Evolutionary conservation across 2,888 invertebrate species (phyloP), one percentile per base, ranked within the genome.

Genomic region (Lingula anatina): DNA sequence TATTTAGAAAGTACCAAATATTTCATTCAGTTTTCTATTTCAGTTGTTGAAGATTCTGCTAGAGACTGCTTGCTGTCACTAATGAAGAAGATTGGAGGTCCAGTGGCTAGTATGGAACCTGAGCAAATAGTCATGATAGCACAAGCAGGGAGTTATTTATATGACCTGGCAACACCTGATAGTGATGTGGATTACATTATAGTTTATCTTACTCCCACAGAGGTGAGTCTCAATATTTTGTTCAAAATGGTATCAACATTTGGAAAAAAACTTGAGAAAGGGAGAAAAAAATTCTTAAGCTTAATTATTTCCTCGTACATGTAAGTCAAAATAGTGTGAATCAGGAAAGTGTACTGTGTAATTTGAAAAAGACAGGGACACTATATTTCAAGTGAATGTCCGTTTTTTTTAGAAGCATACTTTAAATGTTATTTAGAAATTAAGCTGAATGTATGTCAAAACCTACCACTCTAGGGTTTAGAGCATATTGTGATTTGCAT

Each of bases 101-200:
- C 63, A 20, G 60, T 72, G 5, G 36, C 51, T 26, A 51, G 56
- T 5, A 51, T 69, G 47, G 43, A 52, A 12, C 67, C 70, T 3
- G 61, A 61, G n/a, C 64, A 70, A 39, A 61, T 72, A 12, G 31
- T 72, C 26, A 49, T 70, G 54, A 59, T 70, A 5, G 64, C 70
- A 3, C 58, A 58, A 24, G 72, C 71, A 36, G 72, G 72, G 15
- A 72, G 72, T 53, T 62, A 57, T 46, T 63, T 72, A 65, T 72
- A 72, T 54, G 64, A 61, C 12, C 53, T 72, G 35, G 54, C 60
- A 44, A 71, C 67, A 5, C 61, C 68, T 25, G 59, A 61, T 27
- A 70, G 70, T 60, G 72, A 72, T 52, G 56, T 64, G 2, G 71
- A 72, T 46, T 70, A 68, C 52, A 47, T 71, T 4, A 61, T 72